Evolutionary conservation across 1,140 invertebrate genomes (phyloP), one percentile per base, ranked within the genome.

Genomic region (Homarus americanus): DNA sequence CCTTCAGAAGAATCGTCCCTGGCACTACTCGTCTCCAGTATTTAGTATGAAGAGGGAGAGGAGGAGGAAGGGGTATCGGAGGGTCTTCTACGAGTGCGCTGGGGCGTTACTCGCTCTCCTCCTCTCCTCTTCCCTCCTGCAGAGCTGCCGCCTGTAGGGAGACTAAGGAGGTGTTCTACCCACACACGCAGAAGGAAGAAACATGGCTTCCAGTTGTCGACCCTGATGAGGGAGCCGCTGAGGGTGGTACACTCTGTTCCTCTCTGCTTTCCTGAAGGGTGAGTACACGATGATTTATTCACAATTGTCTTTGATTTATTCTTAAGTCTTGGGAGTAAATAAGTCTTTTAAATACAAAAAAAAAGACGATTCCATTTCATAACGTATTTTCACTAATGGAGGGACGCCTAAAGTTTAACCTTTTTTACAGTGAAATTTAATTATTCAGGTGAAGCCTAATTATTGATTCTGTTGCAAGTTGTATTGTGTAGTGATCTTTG

Each of bases 201-300:
- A 53, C 88, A 93, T 32, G 93, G 93, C 2, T 94, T 94, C 93
- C 93, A 93, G 63, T 93, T 95, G 86, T 93, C 92, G 12, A 93
- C 93, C 40, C 93, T 95, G 92, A 94, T 95, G 93, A 95, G 94
- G 92, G 94, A 95, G 92, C 94, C 94, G 2, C 93, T 95, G 12
- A 91, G 94, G 28, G 93, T 95, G 17, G 94, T 94, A 24, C 94
- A 95, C 80, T 95, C 94, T 12, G 94, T 95, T 1, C 94, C 94
- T 0, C 93, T 95, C 75, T 93, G 94, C 92, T 94, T 94, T 92
- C 94, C 93, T 66, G 92, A 94, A 79, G 92, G 93, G 94, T 94
- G 58, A 86, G 84, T 69, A 69, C 9, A 1, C 24, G 53, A 58
- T n/a, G n/a, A n/a, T n/a, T n/a, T n/a, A n/a, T n/a, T n/a, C n/a